Percentiles rank a stretch among this genome's conserved stretches.
phyloP scores from a whole-genome alignment of 2,888 invertebrate genomes.

The Agrotis exclamationis region DNA sequence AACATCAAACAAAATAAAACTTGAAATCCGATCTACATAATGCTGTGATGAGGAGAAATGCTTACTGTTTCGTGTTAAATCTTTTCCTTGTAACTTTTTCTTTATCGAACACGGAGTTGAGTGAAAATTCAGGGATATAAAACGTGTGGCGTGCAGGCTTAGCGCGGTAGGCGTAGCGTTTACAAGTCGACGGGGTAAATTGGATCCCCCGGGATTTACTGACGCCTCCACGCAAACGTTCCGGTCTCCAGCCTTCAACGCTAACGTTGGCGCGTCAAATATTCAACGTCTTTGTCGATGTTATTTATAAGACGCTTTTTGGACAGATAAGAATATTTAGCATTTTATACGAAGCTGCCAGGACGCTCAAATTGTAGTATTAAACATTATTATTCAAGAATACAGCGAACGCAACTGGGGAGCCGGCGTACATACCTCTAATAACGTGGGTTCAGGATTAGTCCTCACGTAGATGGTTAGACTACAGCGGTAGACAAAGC shows the following conservation, averaged over 20 bases:
- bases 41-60: slow-evolving; percentile 58
- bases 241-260: slow-evolving; percentile 70
- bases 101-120: slow-evolving; percentile 77
- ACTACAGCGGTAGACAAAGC: slow-evolving; percentile 43
- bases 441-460: slow-evolving; percentile 41
- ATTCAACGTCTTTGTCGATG: slow-evolving; percentile 79
- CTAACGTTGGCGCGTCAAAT: slow-evolving; percentile 80
- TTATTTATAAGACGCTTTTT: slow-evolving; percentile 69
- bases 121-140: slow-evolving; percentile 77
- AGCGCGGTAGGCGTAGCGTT: slow-evolving; percentile 78
- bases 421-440: slow-evolving; percentile 21
- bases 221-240: slow-evolving; percentile 80
- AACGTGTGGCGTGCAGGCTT: slow-evolving; percentile 78
- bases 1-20: slow-evolving; percentile 58
- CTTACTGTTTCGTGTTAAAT: slow-evolving; percentile 69
- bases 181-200: slow-evolving; percentile 83
- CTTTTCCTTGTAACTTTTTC: slow-evolving; percentile 71
- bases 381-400: slow-evolving; percentile 35
- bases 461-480: slow-evolving; percentile 32
- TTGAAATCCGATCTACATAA: slow-evolving; percentile 63
- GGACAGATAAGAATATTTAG: slow-evolving; percentile 64
- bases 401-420: slow-evolving; percentile 36
- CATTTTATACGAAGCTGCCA: slow-evolving; percentile 56
- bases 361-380: slow-evolving; percentile 42
- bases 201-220: slow-evolving; percentile 86